These are phyloP conservation scores for Ganaspis sp. DNA, from an alignment of 1,140 invertebrate genomes.

Conservation along the genomic window DNA sequence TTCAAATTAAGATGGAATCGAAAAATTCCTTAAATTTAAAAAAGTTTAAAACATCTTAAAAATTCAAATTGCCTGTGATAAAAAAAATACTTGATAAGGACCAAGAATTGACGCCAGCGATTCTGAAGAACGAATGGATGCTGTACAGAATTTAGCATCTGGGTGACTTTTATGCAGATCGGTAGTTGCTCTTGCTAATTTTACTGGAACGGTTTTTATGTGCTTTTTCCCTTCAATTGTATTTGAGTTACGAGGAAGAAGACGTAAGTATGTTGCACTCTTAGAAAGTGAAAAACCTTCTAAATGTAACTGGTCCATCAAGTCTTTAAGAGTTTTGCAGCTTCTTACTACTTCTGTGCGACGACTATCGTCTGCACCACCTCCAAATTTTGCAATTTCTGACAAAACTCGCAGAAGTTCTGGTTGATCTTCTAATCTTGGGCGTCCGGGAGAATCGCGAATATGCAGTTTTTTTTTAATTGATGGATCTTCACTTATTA, in stretches of 20 bases:
- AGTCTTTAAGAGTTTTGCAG: conserved; percentile 41
- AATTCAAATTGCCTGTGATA: conserved; percentile 40
- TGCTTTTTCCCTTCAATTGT: conserved; percentile 33
- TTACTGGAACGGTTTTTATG: conserved; percentile 1
- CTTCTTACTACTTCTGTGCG: conserved; percentile 39
- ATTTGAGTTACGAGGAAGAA: conserved; percentile 36
- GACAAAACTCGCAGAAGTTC: conserved; percentile 37
- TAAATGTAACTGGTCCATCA: conserved; percentile 31
- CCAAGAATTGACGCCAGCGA: conserved; percentile 51
- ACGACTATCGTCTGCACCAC: conserved; percentile 44
- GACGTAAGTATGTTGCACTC: conserved; percentile 36
- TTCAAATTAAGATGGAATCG: too few species aligned
- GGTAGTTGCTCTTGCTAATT: background rate
- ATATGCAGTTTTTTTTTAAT: background rate
- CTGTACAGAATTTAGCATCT: conserved; percentile 31
- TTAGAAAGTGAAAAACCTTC: conserved; percentile 36
- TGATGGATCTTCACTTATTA: background rate
- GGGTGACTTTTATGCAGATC: conserved; percentile 30
- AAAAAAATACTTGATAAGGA: conserved; percentile 52
- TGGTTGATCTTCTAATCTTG: conserved; percentile 42
- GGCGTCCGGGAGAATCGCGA: conserved; percentile 28
- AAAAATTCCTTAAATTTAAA: too few species aligned
- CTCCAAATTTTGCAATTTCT: conserved; percentile 45
- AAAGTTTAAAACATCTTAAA: too few species aligned
- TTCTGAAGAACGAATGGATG: conserved; percentile 10